Evolutionary conservation across 2,888 invertebrate species (phyloP).

Genomic region (Drosophila kanekoi): DNA sequence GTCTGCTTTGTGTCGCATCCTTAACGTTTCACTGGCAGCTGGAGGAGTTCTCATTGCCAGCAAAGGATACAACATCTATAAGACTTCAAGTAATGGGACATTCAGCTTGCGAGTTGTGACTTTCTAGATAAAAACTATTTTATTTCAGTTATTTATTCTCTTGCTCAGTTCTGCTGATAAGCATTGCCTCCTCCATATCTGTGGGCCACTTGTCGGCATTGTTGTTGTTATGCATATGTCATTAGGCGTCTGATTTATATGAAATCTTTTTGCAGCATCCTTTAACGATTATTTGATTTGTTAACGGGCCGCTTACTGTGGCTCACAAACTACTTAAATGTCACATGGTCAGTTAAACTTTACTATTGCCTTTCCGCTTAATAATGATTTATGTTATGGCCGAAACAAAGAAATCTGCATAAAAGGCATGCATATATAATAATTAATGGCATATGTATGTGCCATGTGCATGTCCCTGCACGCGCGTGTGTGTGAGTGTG

Average conservation of each 20-base stretch:
- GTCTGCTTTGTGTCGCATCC: slow-evolving; percentile 2
- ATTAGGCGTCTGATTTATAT: slow-evolving; percentile 55
- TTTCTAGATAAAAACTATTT: too few species aligned
- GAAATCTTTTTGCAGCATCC: slow-evolving; percentile 30
- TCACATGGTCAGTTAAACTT: slow-evolving; percentile 77
- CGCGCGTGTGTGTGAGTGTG: too few species aligned
- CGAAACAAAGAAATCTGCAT: slow-evolving; percentile 74
- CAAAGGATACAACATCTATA: too few species aligned
- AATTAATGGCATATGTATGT: slow-evolving; percentile 62
- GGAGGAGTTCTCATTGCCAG: too few species aligned
- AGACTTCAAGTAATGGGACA: too few species aligned
- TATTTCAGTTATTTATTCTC: neutral
- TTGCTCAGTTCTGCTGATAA: neutral
- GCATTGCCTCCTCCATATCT: neutral
- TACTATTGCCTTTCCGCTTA: slow-evolving; percentile 71
- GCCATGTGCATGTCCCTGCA: neutral
- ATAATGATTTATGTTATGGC: slow-evolving; percentile 55
- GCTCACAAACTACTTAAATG: slow-evolving; percentile 65
- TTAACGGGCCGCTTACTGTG: slow-evolving; percentile 20
- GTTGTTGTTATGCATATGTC: slow-evolving; percentile 40
- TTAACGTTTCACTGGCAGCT: slow-evolving; percentile 8
- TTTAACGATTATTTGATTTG: slow-evolving; percentile 62
- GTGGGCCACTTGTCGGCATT: slow-evolving; percentile 7
- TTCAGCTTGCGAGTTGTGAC: too few species aligned
- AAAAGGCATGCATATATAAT: slow-evolving; percentile 49